A percentile compares a stretch with the other conserved stretches of the same genome.
These are phyloP conservation scores for Parapsyche elsis DNA, from an alignment of 1,140 invertebrate genomes.

Conservation along the genomic window DNA sequence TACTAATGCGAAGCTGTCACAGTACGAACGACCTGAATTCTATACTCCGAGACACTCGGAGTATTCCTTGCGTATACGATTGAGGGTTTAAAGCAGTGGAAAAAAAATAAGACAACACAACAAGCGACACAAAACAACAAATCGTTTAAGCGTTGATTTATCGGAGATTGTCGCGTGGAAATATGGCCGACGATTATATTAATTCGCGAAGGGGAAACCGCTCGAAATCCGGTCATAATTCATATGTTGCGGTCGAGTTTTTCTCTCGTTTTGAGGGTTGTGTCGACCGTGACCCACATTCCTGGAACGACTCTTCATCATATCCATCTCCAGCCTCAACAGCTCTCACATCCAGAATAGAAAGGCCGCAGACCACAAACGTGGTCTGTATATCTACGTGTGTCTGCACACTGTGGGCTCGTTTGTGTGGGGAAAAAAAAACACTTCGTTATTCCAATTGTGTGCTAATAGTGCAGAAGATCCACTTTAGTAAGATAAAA, in stretches of 20 bases:
- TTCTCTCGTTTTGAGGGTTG: background rate
- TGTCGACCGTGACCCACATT: constrained; percentile 13
- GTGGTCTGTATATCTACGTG: no score
- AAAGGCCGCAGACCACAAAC: no score
- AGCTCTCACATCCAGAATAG: background rate
- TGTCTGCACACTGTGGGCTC: no score
- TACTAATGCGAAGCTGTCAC: no score
- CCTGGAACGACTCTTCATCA: background rate
- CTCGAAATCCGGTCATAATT: constrained; percentile 18
- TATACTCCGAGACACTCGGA: no score
- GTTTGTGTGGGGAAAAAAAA: no score
- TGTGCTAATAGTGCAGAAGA: no score
- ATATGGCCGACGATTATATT: constrained; percentile 23
- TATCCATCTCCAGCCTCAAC: background rate
- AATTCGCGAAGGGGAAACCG: constrained; percentile 15
- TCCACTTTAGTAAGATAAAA: no score
- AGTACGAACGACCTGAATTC: no score
- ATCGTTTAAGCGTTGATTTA: constrained; percentile 28
- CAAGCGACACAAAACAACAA: background rate
- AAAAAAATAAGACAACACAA: background rate
- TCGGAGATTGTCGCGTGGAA: constrained; percentile 9
- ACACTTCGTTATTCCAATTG: no score
- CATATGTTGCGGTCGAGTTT: constrained; percentile 3
- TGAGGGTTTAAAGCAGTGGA: no score
- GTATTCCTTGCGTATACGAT: no score